These are phyloP conservation scores for Sebastes matsubarae DNA, from an alignment of 2,797 vertebrate genomes.

Conservation along the genomic window DNA sequence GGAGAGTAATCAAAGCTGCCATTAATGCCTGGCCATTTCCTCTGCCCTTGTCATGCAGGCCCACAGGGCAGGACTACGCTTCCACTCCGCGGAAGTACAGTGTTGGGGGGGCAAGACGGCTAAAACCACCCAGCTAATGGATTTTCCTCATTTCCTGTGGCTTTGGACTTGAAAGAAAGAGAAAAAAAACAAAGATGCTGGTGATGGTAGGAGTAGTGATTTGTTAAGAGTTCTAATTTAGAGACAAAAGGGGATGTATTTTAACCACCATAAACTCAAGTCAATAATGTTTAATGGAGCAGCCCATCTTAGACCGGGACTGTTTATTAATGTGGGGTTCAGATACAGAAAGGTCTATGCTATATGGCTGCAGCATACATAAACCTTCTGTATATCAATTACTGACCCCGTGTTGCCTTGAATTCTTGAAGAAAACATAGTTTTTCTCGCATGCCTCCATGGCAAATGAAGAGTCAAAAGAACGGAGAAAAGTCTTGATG, in stretches of 20 bases:
- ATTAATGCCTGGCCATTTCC: conserved; percentile 77
- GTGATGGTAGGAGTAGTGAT: conserved; percentile 40
- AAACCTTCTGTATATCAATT: not conserved
- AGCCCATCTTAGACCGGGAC: not conserved
- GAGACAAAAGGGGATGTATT: conserved; percentile 21
- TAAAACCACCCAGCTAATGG: conserved; percentile 71
- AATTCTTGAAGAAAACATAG: too few relatives aligned
- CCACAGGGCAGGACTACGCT: conserved; percentile 55
- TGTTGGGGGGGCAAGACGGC: not conserved
- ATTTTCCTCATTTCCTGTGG: conserved; percentile 73
- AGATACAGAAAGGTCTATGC: not conserved
- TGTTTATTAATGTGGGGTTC: not conserved
- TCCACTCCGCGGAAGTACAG: conserved; percentile 36
- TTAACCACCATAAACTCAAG: conserved; percentile 24
- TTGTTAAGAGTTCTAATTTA: conserved; percentile 47
- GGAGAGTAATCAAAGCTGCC: conserved; percentile 79
- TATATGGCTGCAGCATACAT: not conserved
- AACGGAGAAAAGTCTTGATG: not conserved
- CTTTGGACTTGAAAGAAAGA: conserved; percentile 66
- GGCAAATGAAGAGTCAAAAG: not conserved
- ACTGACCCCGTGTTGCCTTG: too few relatives aligned
- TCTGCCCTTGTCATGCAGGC: conserved; percentile 64
- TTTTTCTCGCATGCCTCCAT: too few relatives aligned
- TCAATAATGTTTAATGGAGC: conserved; percentile 20
- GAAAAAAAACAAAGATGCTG: conserved; percentile 24